phyloP scores from a whole-genome alignment of 2,888 invertebrate species.

The Dolichopus griseipennis region DNA sequence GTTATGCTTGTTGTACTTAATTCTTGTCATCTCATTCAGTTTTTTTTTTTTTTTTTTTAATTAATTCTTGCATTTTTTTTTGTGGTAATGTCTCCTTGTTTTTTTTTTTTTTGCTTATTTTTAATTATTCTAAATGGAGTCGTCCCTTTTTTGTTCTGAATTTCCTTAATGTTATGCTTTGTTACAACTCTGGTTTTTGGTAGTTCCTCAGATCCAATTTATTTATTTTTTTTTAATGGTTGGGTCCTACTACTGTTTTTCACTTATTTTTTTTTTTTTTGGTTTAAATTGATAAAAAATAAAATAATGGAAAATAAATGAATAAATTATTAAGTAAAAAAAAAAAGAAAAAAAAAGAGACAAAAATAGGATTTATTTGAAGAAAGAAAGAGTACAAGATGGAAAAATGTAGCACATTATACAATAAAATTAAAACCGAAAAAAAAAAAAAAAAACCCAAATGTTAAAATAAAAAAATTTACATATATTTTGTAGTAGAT shows the following conservation, averaged over 20 bases:
- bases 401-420: not conserved
- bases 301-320: constrained; percentile 1
- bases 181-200: too few relatives aligned
- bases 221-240: too few relatives aligned
- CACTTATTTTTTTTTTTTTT: not conserved
- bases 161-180: not conserved
- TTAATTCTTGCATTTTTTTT: not conserved
- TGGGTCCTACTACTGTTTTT: too few relatives aligned
- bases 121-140: not conserved
- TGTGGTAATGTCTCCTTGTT: not conserved
- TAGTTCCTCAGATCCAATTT: too few relatives aligned
- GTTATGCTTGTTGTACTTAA: too few relatives aligned
- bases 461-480: not conserved
- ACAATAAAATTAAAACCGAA: too few relatives aligned
- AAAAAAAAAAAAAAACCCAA: not conserved
- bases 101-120: not conserved
- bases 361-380: not conserved
- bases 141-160: not conserved
- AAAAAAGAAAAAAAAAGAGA: not conserved
- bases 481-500: not conserved
- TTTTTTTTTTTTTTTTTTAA: not conserved
- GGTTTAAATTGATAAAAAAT: not conserved
- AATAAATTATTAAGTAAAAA: constrained; percentile 1
- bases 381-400: not conserved
- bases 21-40: too few relatives aligned